Evolutionary conservation across 2,888 invertebrate species (phyloP), one percentile per base, ranked within the genome.

Genomic region (Sinotaia quadrata): DNA sequence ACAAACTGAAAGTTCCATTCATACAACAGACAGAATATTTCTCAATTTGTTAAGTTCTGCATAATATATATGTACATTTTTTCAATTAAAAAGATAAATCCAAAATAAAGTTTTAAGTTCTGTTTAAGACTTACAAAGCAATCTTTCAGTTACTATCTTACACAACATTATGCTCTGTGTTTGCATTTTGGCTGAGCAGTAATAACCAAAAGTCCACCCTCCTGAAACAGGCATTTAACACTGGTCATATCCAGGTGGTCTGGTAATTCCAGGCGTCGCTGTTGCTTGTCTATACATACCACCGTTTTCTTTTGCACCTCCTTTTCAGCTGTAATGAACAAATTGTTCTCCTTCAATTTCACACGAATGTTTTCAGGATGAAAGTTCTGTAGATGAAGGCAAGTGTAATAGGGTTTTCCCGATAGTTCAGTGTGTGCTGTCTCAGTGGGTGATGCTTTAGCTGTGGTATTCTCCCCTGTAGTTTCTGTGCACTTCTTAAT

Each of bases 221-320:
- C 24, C 18, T 44, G 12, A 34, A 56, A 56, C n/a, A 44, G n/a
- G 10, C 65, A 65, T 34, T 21, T 56, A 3, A 56, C 56, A 8
- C 54, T 56, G 7, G 54, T 15, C 21, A 31, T 24, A 27, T 65
- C 65, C 54, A 65, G 3, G 18, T 65, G 44, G 3, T 12, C 31
- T 2, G 65, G 65, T 2, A 65, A 56, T 18, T 56, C 65, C 31
- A 65, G 5, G 24, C 24, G n/a, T 34, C 56, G 29, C 31, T 54
- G 24, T 15, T 44, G 24, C 18, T n/a, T 36, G 15, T 65, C 65
- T 27, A 5, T 54, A 15, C 31, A 54, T 2, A 5, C 27, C 24
- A 54, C 31, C 18, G 5, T 31, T 29, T 54, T 7, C 18, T 3
- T 18, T 1, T 18, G 18, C 18, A 18, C 10, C 21, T 54, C 54